These are phyloP conservation scores for Willisornis vidua DNA, from an alignment of 2,113 vertebrate species.

Conservation along the genomic window DNA sequence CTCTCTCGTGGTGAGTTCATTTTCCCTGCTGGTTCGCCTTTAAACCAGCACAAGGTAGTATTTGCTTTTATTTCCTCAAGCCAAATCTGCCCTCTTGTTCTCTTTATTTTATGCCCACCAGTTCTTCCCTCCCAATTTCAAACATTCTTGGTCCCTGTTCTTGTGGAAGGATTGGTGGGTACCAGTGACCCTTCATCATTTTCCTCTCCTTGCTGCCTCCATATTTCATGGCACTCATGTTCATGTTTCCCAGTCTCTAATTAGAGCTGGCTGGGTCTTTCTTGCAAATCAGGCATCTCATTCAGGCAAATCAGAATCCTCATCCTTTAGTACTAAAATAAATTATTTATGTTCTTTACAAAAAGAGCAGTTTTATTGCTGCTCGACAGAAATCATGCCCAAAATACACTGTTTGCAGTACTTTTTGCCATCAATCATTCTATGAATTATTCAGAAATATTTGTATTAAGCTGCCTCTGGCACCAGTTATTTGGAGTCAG, in stretches of 20 bases:
- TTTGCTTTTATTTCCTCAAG: background rate
- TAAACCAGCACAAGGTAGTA: no score
- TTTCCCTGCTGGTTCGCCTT: no score
- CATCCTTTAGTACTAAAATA: background rate
- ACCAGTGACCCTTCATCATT: background rate
- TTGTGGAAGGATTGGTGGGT: background rate
- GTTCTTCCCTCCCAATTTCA: background rate
- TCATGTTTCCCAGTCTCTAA: background rate
- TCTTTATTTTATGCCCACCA: background rate
- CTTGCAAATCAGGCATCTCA: background rate
- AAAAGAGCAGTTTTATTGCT: background rate
- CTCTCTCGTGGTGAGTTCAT: no score
- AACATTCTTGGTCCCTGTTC: background rate
- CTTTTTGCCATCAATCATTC: background rate
- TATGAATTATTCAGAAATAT: constrained; percentile 18
- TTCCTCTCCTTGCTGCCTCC: background rate
- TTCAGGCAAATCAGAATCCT: background rate
- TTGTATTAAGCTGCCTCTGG: background rate
- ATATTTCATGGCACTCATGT: background rate
- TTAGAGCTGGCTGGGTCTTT: background rate
- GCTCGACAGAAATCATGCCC: background rate
- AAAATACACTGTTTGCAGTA: background rate
- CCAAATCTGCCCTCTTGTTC: background rate
- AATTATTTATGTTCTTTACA: background rate
- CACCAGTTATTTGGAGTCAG: background rate